Base-by-base conservation (phyloP, 2,888 invertebrate genomes). In the Hololepta plana region DNA sequence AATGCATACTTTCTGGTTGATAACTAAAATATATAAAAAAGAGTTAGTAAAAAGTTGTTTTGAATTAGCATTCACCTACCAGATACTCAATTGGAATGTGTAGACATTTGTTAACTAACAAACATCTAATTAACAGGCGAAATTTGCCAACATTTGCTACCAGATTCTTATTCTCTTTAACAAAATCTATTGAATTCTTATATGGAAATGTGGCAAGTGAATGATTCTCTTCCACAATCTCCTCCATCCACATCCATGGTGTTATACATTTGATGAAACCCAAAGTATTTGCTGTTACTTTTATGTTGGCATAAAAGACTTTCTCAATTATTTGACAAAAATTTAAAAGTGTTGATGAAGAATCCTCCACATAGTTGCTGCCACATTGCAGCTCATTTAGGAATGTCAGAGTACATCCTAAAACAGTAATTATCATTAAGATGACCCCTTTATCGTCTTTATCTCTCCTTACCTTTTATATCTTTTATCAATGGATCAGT, bases 171-270 rank as follows among this genome's bases (percentile, higher is more conserved):
- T 53, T 54, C 19, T 50, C 44, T 34, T 49, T 47, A 1, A 59
- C 57, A 31, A 45, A 48, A 27, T 62, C 60, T 6, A 63, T 53
- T 17, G 55, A 51, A 26, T 54, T 54, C n/a, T n/a, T n/a, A n/a
- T 2, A 14, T 16, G n/a, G 27, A 26, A 7, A 24, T 24, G 23
- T 26, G 29, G 4, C 10, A 12, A 6, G 6, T 21, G 9, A 12
- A 27, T 30, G 36, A 11, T 39, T 35, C 10, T 34, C 31, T 28
- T 49, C 43, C 12, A 56, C 47, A 25, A 65, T 48, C 40, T 61
- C 57, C 34, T 57, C 54, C 46, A 70, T 51, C 60, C 67, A 67
- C 29, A 51, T 44, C 57, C 61, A 66, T n/a, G 58, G 49, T 32
- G 62, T 58, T 7, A 52, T 49, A 27, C 47, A 43, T 38, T 53